Percentiles rank a stretch among this genome's conserved stretches.
phyloP scores from a whole-genome alignment of 2,113 vertebrate species.

The Campylorhamphus procurvoides region DNA sequence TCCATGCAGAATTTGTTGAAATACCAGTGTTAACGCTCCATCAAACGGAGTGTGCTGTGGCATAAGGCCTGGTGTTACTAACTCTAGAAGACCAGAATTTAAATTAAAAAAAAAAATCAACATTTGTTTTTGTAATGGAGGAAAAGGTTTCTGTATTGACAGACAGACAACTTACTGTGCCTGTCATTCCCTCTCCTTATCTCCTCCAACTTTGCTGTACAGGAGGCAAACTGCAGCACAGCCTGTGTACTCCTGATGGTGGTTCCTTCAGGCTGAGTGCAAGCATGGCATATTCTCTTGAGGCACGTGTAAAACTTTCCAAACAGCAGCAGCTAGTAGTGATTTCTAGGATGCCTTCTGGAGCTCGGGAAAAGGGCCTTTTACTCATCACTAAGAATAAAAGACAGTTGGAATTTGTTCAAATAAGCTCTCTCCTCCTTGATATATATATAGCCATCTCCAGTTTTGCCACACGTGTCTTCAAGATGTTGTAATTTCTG shows the following conservation, averaged over 20 bases:
- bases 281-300: neutral
- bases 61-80: neutral
- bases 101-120: neutral
- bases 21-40: neutral
- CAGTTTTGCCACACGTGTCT: neutral
- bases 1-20: neutral
- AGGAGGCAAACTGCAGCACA: neutral
- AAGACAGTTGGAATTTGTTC: neutral
- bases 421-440: neutral
- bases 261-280: neutral
- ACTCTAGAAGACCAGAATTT: neutral
- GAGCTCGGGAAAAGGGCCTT: neutral
- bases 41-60: neutral
- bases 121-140: neutral
- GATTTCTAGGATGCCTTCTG: neutral
- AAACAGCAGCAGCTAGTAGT: neutral
- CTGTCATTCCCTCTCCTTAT: neutral
- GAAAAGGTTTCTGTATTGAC: neutral
- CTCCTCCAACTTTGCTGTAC: neutral
- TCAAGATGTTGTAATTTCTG: neutral
- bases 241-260: neutral
- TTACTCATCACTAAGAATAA: neutral
- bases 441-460: neutral
- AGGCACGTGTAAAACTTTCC: neutral
- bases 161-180: neutral